Evolutionary conservation across 2,888 invertebrate genomes (phyloP), one percentile per base, ranked within the genome.

Genomic region (Petrophora chlorosata): DNA sequence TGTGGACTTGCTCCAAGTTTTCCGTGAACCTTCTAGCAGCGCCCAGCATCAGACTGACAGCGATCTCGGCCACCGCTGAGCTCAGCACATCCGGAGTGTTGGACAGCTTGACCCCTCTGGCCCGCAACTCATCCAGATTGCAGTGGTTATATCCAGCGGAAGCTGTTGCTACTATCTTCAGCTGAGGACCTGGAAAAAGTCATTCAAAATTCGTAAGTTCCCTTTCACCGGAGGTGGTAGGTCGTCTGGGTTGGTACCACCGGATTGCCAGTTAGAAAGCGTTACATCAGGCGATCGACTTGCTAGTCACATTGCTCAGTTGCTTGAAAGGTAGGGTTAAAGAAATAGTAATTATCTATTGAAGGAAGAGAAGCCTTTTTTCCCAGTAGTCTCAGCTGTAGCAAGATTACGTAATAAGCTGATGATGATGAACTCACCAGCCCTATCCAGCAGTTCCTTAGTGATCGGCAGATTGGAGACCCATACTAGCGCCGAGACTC

Each of bases 101-200:
- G 0, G 96, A 94, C 3, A 98, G 87, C 52, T 93, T 92, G 63
- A 98, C 95, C 14, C 94, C 94, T 16, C 95, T 91, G 28, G 91
- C 90, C 73, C 93, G 94, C 16, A 97, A 89, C 76, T 94, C 96
- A 0, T 91, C 85, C 3, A 96, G 71, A 72, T 98, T 96, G 53
- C 98, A 93, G 67, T 96, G 95, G 77, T 98, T 97, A 76, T 94
- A 94, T 12, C 98, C 98, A 0, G 97, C 97, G 0, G 97, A 97
- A 91, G 95, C 95, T 0, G 97, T 95, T 0, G 94, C 94, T 3
- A 98, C 92, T 0, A 96, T 92, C 79, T 95, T 96, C 41, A 98
- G 76, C 42, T 92, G 91, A 0, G 94, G 91, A 1, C 96, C 96
- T 89, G 64, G 14, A 15, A 15, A 5, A 3, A 22, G 5, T 8